Conservation (phyloP, 2,797 vertebrate species). For the Arremon aurantiirostris region DNA sequence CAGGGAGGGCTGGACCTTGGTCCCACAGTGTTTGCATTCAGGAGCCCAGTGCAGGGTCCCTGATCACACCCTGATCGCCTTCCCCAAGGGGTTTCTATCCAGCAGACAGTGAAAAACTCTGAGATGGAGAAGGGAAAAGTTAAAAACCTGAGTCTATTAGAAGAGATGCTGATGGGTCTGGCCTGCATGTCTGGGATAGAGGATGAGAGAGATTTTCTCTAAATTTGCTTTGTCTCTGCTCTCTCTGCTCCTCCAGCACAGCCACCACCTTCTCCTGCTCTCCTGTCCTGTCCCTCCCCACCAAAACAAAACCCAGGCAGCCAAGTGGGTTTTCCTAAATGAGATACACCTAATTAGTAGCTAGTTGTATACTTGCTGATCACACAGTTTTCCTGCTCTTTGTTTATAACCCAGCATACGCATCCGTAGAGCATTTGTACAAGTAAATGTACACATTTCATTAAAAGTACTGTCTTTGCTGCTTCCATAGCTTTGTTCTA, state of each 20-base stretch:
- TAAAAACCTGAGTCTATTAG: neutral
- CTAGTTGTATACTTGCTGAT: constrained; percentile 50
- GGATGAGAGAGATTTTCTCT: neutral
- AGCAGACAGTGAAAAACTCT: neutral
- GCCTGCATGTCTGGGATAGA: neutral
- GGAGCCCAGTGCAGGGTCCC: neutral
- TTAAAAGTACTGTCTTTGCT: neutral
- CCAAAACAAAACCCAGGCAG: neutral
- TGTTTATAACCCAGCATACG: constrained; percentile 44
- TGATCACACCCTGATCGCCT: fast-evolving
- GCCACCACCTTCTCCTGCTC: neutral
- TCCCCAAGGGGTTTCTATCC: neutral
- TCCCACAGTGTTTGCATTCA: neutral
- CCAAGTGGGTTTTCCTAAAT: constrained; percentile 13
- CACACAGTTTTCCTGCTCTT: constrained; percentile 36
- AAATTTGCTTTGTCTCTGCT: neutral
- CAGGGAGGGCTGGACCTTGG: neutral
- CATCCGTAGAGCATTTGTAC: neutral
- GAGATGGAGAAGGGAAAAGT: neutral
- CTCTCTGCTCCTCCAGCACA: neutral
- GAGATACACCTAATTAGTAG: constrained; percentile 56
- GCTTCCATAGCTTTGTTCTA: constrained; percentile 23
- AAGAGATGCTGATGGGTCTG: neutral
- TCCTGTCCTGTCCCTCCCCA: neutral
- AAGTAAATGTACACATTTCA: constrained; percentile 48